phyloP scores from a whole-genome alignment of 2,797 vertebrate species.

The Oceanodroma leucorhoa region DNA sequence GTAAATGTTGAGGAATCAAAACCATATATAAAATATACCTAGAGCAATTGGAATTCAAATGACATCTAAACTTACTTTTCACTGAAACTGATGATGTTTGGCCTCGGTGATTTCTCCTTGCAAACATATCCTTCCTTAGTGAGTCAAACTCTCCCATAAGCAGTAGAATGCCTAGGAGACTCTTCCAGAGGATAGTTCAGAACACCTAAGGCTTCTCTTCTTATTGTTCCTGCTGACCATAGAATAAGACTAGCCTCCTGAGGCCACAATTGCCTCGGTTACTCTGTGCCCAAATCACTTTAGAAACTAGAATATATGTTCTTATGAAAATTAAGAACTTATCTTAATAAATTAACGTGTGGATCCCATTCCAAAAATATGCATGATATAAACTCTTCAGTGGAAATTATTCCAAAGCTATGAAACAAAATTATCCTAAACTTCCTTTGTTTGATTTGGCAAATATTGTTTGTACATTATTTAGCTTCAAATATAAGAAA shows the following conservation, averaged over 20 bases:
- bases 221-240: not conserved
- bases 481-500: not conserved
- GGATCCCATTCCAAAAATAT: not conserved
- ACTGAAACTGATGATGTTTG: not conserved
- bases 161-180: not conserved
- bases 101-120: not conserved
- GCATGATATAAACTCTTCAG: rapidly evolving
- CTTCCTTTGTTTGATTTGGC: not conserved
- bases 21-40: not conserved
- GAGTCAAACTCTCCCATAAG: not conserved
- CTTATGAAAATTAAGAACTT: not conserved
- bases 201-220: not conserved
- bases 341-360: not conserved
- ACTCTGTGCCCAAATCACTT: not conserved
- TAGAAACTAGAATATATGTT: not conserved
- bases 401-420: not conserved
- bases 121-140: not conserved
- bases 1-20: not conserved
- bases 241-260: not conserved
- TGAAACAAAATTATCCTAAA: not conserved
- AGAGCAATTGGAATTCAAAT: not conserved
- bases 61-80: not conserved
- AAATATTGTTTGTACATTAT: not conserved
- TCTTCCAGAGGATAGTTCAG: not conserved
- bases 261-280: not conserved